Percentiles rank a stretch among this genome's conserved stretches.
phyloP scores from a whole-genome alignment of 1,140 invertebrate genomes.

The Venustaconcha ellipsiformis region DNA sequence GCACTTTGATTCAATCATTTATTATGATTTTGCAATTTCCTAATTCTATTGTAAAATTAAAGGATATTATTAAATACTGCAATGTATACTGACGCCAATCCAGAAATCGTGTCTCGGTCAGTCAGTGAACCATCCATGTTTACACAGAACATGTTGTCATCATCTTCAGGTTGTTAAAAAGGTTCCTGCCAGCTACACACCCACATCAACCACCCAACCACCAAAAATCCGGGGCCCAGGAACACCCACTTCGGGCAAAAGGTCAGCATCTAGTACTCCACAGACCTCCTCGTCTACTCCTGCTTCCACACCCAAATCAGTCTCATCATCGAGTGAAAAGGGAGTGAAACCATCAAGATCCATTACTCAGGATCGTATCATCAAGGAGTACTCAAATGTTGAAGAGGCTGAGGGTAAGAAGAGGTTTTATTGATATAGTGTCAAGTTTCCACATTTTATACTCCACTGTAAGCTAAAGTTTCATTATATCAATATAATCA shows the following conservation, averaged over 20 bases:
- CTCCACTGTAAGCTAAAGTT: neutral
- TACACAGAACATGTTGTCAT: too few relatives aligned
- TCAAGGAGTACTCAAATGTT: slow-evolving; percentile 41
- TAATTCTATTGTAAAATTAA: too few relatives aligned
- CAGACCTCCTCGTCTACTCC: neutral
- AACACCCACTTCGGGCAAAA: slow-evolving; percentile 9
- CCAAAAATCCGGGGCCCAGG: slow-evolving; percentile 1
- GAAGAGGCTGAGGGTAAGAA: neutral
- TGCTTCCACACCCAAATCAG: slow-evolving; percentile 17
- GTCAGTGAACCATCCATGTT: too few relatives aligned
- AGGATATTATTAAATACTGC: too few relatives aligned
- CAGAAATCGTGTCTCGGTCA: too few relatives aligned
- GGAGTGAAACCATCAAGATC: slow-evolving; percentile 5
- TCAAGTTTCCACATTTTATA: neutral
- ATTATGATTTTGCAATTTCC: too few relatives aligned
- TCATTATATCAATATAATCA: too few relatives aligned
- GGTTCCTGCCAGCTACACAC: slow-evolving; percentile 6
- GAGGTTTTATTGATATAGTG: neutral
- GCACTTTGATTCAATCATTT: too few relatives aligned
- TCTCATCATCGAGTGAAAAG: slow-evolving; percentile 11
- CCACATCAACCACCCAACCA: slow-evolving; percentile 1
- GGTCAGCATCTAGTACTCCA: slow-evolving; percentile 4
- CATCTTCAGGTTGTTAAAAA: too few relatives aligned
- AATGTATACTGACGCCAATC: too few relatives aligned
- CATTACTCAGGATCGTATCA: slow-evolving; percentile 44